Evolutionary conservation across 2,113 vertebrate genomes (phyloP).

Genomic region (Crotalus horridus): DNA sequence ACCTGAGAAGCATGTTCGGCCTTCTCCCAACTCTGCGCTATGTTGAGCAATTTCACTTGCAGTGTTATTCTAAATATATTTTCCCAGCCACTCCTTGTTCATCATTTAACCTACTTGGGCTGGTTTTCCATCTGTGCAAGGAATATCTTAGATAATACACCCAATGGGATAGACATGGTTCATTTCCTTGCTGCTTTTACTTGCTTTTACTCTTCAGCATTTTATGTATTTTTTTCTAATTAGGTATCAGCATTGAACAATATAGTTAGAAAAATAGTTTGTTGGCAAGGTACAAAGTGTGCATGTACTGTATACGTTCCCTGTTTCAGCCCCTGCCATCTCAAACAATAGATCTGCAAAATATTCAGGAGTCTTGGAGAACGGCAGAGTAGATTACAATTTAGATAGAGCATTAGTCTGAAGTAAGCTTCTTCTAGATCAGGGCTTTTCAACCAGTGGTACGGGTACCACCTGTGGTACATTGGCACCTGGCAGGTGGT

Average conservation of each 20-base stretch:
- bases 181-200: neutral
- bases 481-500: too few species aligned
- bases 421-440: neutral
- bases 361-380: neutral
- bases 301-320: neutral
- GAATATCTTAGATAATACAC: neutral
- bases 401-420: neutral
- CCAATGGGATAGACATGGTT: neutral
- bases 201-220: neutral
- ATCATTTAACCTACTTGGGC: neutral
- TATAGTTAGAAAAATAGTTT: neutral
- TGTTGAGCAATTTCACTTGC: neutral
- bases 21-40: neutral
- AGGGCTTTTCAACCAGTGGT: too few species aligned
- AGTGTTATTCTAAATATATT: neutral
- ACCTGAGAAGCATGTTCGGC: neutral
- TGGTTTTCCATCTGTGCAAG: slow-evolving; percentile 8
- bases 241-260: neutral
- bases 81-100: neutral
- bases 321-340: neutral
- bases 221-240: neutral
- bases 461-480: too few species aligned
- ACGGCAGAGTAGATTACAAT: neutral
- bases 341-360: neutral
- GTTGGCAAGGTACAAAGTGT: neutral